Conservation (phyloP, 2,888 invertebrate genomes). For the Cepaea hortensis region DNA sequence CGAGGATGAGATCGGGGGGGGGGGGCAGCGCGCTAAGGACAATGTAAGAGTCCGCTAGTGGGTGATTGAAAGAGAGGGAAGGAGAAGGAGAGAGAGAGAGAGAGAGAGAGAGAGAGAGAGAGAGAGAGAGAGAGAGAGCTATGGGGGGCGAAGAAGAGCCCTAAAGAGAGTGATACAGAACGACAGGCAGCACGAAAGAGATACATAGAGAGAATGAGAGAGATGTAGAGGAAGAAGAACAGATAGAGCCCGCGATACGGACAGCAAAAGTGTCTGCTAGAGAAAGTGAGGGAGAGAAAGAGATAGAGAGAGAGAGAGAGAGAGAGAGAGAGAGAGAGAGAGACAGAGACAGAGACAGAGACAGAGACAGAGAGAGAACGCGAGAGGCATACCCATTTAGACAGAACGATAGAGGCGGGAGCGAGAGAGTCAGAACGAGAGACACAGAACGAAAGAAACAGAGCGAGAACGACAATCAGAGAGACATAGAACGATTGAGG, state of each 20-base stretch:
- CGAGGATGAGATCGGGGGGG: background rate
- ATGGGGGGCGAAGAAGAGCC: no score
- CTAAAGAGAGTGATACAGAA: no score
- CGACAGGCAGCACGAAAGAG: no score
- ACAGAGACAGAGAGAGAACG: background rate
- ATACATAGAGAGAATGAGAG: background rate
- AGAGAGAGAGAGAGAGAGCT: no score
- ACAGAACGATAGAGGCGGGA: background rate
- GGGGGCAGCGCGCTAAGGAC: no score
- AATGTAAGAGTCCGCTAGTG: no score
- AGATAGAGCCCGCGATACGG: background rate
- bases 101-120: no score
- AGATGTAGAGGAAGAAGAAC: background rate
- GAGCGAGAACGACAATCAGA: background rate
- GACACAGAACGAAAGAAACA: background rate
- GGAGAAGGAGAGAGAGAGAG: no score
- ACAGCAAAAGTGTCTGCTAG: no score
- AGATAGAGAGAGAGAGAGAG: background rate
- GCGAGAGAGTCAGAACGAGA: background rate
- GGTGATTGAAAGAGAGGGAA: no score
- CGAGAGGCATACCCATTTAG: background rate
- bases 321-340: background rate
- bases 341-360: background rate
- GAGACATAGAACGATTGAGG: background rate
- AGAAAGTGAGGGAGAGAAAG: no score